Evolutionary conservation across 2,113 vertebrate species (phyloP).

Genomic region (Terrapene triunguis): DNA sequence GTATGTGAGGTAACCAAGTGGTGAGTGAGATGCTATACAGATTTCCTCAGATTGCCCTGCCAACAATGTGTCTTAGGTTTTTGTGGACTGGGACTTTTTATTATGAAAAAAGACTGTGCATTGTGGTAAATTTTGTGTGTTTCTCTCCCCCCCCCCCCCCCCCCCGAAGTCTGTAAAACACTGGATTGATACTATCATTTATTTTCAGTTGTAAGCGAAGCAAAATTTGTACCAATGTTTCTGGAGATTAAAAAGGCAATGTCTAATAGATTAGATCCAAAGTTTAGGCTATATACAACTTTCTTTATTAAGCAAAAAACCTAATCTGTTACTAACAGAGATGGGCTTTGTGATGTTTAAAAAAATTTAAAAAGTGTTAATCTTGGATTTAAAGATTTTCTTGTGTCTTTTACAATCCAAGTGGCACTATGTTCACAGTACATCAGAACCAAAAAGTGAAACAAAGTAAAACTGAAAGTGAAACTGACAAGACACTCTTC

Average conservation of each 20-base stretch:
- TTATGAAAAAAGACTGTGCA: neutral
- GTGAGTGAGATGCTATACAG: neutral
- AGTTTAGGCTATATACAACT: neutral
- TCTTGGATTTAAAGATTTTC: neutral
- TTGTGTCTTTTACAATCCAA: neutral
- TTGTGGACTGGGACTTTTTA: neutral
- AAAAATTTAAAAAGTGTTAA: neutral
- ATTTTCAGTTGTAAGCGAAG: neutral
- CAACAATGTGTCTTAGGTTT: neutral
- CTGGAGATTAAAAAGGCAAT: neutral
- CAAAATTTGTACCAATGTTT: neutral
- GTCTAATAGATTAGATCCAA: neutral
- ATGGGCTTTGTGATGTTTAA: neutral
- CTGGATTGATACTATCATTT: neutral
- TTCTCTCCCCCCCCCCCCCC: too few species aligned
- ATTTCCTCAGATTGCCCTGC: neutral
- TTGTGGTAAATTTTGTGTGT: neutral
- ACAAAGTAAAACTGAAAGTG: constrained; percentile 33
- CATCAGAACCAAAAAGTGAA: neutral
- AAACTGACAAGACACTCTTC: constrained; percentile 11
- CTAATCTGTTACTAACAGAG: neutral
- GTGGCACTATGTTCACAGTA: neutral
- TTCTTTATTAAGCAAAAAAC: neutral
- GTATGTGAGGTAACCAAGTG: neutral
- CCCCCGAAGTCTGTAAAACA: neutral